These are phyloP conservation scores for Pimephales promelas DNA, from an alignment of 2,113 vertebrate genomes.

Conservation along the genomic window DNA sequence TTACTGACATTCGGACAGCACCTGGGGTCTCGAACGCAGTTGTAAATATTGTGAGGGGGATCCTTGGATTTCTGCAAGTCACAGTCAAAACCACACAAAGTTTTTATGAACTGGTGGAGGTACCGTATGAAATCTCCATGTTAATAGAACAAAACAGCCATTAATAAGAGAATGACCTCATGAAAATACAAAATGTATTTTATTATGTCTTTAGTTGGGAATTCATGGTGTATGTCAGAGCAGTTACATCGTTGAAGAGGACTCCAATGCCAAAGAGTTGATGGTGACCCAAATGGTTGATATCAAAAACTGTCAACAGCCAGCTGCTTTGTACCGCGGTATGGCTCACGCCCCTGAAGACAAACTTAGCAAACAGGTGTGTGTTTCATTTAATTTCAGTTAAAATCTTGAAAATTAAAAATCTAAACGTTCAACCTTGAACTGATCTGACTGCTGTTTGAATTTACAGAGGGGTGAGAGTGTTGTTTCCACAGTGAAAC, in stretches of 20 bases:
- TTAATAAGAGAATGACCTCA: not conserved
- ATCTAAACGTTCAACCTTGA: not conserved
- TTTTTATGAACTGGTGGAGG: slow-evolving; percentile 76
- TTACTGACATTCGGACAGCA: slow-evolving; percentile 65
- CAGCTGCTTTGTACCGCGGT: slow-evolving; percentile 67
- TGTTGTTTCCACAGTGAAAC: slow-evolving; percentile 64
- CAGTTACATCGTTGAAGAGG: slow-evolving; percentile 66
- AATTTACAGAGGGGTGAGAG: slow-evolving; percentile 71
- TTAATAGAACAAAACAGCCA: not conserved
- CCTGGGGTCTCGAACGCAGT: slow-evolving; percentile 65
- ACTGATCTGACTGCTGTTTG: not conserved
- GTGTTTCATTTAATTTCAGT: not conserved
- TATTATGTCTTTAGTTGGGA: slow-evolving; percentile 61
- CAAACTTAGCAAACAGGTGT: slow-evolving; percentile 67
- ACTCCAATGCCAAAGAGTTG: slow-evolving; percentile 59
- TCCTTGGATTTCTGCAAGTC: slow-evolving; percentile 73
- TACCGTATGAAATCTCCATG: slow-evolving; percentile 30
- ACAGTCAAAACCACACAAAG: slow-evolving; percentile 76
- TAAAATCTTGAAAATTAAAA: too few species aligned
- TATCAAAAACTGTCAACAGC: slow-evolving; percentile 68
- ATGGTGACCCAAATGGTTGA: slow-evolving; percentile 71
- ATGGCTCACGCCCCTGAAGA: slow-evolving; percentile 67
- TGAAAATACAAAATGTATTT: not conserved
- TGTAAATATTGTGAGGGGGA: slow-evolving; percentile 78
- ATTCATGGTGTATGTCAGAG: slow-evolving; percentile 76